Base-by-base conservation (phyloP, 2,113 vertebrate species). In the Loxodonta africana region DNA sequence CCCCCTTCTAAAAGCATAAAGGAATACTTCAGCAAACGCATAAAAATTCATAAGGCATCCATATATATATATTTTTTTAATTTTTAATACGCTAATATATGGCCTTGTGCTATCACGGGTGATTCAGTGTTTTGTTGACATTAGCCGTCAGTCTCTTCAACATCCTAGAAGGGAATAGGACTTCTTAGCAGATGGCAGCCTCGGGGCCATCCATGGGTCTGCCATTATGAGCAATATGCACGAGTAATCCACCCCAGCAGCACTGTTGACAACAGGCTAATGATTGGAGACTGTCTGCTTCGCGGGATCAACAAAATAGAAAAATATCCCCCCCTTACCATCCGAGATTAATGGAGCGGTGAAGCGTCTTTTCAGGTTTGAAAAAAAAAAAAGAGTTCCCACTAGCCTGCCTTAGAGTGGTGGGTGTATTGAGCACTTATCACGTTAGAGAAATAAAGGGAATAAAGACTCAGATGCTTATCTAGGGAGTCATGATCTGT, bases 181-280 rank as follows among this genome's bases (percentile, higher is more conserved):
- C 98, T 98, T 98, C 95, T 97, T 97, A 97, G 98, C 98, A 99
- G 98, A 98, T 99, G 99, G 99, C 97, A 98, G 98, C 98, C 98
- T 98, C 98, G 97, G 98, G 98, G 98, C 99, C 98, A 97, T 99
- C 99, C 98, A 97, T 99, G 99, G 98, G 99, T 99, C 99, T 99
- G 99, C 99, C 98, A 94, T 98, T 97, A 98, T 97, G 98, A 99
- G 99, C 98, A 98, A 93, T 97, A 92, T 91, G 97, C 98, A 97
- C 98, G 99, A 97, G 98, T 98, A 98, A 99, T 99, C 98, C 98
- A 98, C 98, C 98, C 98, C 98, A 98, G 99, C 98, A 97, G 98
- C 82, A 25, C 98, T 98, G 98, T 97, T 99, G 99, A 99, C 99
- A 99, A 99, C 99, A 99, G 98, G 98, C 98, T 98, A 99, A 99